phyloP scores from a whole-genome alignment of 2,113 vertebrate genomes.

The Archocentrus centrarchus region DNA sequence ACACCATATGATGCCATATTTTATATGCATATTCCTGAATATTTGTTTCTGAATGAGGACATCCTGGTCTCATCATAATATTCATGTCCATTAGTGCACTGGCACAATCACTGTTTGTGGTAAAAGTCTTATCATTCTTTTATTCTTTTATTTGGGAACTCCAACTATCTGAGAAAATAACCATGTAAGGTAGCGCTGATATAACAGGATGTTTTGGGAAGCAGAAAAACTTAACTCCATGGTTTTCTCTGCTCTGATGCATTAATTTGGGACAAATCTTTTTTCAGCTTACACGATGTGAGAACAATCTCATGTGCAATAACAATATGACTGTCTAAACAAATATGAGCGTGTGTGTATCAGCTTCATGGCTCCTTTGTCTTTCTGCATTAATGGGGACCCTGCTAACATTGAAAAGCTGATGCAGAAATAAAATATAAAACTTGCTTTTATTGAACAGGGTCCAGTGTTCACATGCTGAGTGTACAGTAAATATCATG shows the following conservation, averaged over 20 bases:
- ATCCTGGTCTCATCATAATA: background rate
- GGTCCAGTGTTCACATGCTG: background rate
- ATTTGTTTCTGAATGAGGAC: background rate
- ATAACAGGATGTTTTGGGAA: background rate
- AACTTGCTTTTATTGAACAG: background rate
- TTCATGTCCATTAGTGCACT: background rate
- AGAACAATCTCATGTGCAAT: background rate
- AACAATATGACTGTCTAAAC: background rate
- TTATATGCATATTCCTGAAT: background rate
- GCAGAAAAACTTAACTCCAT: background rate
- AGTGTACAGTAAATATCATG: background rate
- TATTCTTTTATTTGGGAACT: background rate
- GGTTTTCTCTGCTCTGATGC: fast-evolving
- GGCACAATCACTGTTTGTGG: background rate
- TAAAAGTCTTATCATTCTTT: background rate
- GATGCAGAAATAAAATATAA: background rate
- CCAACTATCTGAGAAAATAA: background rate
- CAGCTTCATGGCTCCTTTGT: background rate
- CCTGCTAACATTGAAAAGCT: background rate
- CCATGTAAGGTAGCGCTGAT: background rate
- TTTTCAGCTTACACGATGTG: background rate
- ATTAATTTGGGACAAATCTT: background rate
- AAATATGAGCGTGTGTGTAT: background rate
- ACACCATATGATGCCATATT: no score
- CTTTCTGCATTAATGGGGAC: background rate